phyloP scores from a whole-genome alignment of 1,140 invertebrate genomes.

The Homarus americanus region DNA sequence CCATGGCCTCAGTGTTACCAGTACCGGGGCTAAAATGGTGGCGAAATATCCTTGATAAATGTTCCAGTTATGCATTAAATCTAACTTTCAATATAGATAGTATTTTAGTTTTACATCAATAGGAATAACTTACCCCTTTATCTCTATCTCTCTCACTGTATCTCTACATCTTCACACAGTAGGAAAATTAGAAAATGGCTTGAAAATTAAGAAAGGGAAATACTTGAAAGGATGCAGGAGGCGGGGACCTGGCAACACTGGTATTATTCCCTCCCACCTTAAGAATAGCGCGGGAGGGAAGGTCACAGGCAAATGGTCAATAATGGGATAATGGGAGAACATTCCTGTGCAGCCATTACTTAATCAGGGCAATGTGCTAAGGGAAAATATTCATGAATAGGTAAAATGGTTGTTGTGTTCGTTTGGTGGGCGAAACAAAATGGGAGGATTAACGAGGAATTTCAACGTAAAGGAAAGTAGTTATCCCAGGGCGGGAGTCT shows the following conservation, averaged over 20 bases:
- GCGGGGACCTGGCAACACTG: neutral
- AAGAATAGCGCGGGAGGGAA: neutral
- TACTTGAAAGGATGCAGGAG: neutral
- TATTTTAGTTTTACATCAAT: too few relatives aligned
- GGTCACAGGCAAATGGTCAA: constrained; percentile 9
- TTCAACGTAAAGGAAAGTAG: too few relatives aligned
- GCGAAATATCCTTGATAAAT: neutral
- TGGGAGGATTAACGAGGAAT: too few relatives aligned
- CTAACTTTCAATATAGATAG: neutral
- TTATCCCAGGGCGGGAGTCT: too few relatives aligned
- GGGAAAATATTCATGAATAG: neutral
- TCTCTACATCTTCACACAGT: neutral
- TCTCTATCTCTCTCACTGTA: neutral
- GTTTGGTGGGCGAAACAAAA: neutral
- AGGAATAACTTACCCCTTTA: too few relatives aligned
- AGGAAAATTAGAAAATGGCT: neutral
- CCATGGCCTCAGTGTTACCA: neutral
- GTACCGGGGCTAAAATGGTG: neutral
- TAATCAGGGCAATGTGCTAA: constrained; percentile 34
- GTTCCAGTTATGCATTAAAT: neutral
- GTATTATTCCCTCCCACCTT: neutral
- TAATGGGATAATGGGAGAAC: constrained; percentile 9
- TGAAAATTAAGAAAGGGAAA: neutral
- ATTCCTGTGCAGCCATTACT: constrained; percentile 40
- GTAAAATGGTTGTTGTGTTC: neutral